Evolutionary conservation across 2,113 vertebrate species (phyloP).

Genomic region (Hippocampus barbouri): DNA sequence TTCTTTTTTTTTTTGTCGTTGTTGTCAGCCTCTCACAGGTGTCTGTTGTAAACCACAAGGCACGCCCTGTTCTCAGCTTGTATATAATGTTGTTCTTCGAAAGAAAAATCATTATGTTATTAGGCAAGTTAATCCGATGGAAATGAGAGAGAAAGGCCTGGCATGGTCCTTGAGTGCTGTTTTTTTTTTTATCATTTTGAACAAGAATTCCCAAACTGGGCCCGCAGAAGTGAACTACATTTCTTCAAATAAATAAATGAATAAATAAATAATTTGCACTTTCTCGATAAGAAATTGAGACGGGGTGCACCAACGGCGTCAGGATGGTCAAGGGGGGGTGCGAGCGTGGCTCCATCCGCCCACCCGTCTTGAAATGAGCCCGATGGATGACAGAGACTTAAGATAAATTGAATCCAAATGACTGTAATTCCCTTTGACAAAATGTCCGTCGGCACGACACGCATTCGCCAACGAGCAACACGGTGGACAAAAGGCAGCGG

Average conservation of each 20-base stretch:
- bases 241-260: too few species aligned
- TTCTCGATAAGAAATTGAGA: not conserved
- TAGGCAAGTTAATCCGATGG: not conserved
- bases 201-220: not conserved
- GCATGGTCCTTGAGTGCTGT: not conserved
- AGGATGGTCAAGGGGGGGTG: not conserved
- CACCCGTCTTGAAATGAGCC: not conserved
- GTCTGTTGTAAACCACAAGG: not conserved
- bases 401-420: slow-evolving; percentile 6
- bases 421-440: not conserved
- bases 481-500: slow-evolving; percentile 7
- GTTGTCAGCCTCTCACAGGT: too few species aligned
- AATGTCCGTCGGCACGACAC: slow-evolving; percentile 3
- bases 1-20: too few species aligned
- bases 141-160: not conserved
- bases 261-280: too few species aligned
- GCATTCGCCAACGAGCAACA: slow-evolving; percentile 11
- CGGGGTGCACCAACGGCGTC: not conserved
- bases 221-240: too few species aligned
- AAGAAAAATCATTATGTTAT: not conserved
- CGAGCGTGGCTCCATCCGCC: not conserved
- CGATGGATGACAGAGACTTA: not conserved
- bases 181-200: not conserved
- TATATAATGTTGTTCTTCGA: not conserved
- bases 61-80: not conserved